Percentiles rank a stretch among this genome's conserved stretches.
Conservation (phyloP, 1,140 invertebrate species). For the Lasaia peninsularis region DNA sequence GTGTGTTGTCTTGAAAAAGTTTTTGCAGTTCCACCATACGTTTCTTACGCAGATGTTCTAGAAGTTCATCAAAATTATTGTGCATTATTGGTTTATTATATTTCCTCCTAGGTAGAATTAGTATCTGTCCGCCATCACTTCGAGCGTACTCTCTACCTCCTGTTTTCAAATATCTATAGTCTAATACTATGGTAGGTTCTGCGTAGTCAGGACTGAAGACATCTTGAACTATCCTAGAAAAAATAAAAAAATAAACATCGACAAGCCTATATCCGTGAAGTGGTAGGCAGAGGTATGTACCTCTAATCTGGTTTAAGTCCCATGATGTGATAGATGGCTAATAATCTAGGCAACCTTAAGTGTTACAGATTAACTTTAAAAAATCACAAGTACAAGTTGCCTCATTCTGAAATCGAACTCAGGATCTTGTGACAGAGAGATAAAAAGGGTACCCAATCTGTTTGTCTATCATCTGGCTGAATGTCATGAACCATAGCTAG, state of each 20-base stretch:
- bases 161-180: slow-evolving; percentile 56
- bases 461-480: no score
- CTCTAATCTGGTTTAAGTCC: no score
- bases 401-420: no score
- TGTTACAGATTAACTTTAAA: no score
- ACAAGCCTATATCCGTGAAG: no score
- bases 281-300: no score
- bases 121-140: slow-evolving; percentile 47
- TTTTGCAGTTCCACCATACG: slow-evolving; percentile 31
- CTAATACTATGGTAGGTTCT: slow-evolving; percentile 49
- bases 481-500: no score
- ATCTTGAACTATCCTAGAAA: slow-evolving; percentile 46
- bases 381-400: no score
- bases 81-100: slow-evolving; percentile 15
- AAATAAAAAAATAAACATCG: not conserved
- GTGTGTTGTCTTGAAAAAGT: slow-evolving; percentile 1
- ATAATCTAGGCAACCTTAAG: no score
- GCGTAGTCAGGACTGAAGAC: slow-evolving; percentile 52
- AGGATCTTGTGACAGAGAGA: no score
- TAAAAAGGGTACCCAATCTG: no score
- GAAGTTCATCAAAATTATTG: slow-evolving; percentile 42
- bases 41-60: slow-evolving; percentile 46
- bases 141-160: slow-evolving; percentile 53
- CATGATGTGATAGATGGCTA: no score
- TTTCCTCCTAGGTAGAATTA: slow-evolving; percentile 46